Evolutionary conservation across 2,888 invertebrate genomes (phyloP).

Genomic region (Geotrupes spiniger): DNA sequence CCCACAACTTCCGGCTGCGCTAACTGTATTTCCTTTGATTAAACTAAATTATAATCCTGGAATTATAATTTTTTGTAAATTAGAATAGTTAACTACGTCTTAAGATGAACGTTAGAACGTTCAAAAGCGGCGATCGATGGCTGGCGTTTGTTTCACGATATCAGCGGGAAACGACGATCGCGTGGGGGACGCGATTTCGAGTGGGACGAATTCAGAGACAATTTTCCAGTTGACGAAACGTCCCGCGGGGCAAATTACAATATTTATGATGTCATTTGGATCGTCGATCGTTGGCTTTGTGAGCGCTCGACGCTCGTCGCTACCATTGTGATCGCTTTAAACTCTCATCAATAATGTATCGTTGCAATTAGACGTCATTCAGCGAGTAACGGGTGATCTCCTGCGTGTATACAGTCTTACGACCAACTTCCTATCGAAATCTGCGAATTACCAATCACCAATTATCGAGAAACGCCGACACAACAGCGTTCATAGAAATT

Average conservation of each 20-base stretch:
- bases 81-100: too few relatives aligned
- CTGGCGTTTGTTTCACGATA: too few relatives aligned
- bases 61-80: too few relatives aligned
- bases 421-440: too few relatives aligned
- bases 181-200: slow-evolving; percentile 20
- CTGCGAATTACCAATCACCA: too few relatives aligned
- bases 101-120: too few relatives aligned
- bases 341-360: slow-evolving; percentile 45
- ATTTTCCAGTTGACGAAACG: slow-evolving; percentile 31
- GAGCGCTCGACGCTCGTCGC: slow-evolving; percentile 37
- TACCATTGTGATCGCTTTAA: slow-evolving; percentile 39
- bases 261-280: slow-evolving; percentile 49
- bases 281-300: slow-evolving; percentile 41
- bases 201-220: slow-evolving; percentile 26
- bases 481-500: too few relatives aligned
- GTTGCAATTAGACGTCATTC: slow-evolving; percentile 43
- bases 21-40: too few relatives aligned
- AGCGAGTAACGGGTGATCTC: slow-evolving; percentile 18
- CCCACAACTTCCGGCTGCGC: too few relatives aligned
- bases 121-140: too few relatives aligned
- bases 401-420: not conserved
- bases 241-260: slow-evolving; percentile 43
- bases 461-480: too few relatives aligned
- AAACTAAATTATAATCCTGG: too few relatives aligned
- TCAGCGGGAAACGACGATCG: slow-evolving; percentile 7